Base-by-base conservation (phyloP, 2,888 invertebrate genomes). In the Andrena minutula region DNA sequence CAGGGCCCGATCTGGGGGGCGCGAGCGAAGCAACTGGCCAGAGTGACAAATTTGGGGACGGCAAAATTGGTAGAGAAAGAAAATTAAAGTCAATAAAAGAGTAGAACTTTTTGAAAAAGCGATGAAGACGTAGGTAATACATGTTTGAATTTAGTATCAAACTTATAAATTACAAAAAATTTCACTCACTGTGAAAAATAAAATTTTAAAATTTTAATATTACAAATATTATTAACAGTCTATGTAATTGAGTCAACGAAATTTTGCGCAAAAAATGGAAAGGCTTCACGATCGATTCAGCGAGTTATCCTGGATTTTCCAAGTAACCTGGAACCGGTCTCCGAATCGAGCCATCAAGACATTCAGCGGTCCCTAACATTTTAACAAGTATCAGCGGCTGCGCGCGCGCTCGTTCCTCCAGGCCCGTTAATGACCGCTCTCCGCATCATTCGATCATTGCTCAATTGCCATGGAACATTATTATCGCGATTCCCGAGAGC, bases 381-480 rank as follows among this genome's bases (percentile, higher is more conserved):
- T 68, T 64, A 77, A 65, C 65, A 72, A 41, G 70, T 53, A 77
- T 77, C 61, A 41, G 16, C 41, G 41, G 41, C 41, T 41, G 41
- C 41, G 41, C 28, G 60, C 20, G 53, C 32, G 61, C 53, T 70
- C 60, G 35, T 78, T 72, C 49, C 75, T 53, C 64, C 51, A 51
- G 56, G 53, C 71, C 16, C 61, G 79, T 71, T 77, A 72, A 77
- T 76, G 77, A 66, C 70, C 70, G 79, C 61, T 70, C 56, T 70
- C 56, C 71, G 77, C 65, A 77, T 76, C 77, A 77, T 80, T 80
- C 71, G 78, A 80, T 78, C 78, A 78, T 77, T 78, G 80, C 80
- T 78, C 78, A 72, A 78, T 78, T 66, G 78, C 78, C 78, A 49
- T 51, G 78, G 72, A 80, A 77, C 79, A 77, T 80, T 77, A 80